phyloP scores from a whole-genome alignment of 2,888 invertebrate genomes.

The Ramazzottius varieornatus region DNA sequence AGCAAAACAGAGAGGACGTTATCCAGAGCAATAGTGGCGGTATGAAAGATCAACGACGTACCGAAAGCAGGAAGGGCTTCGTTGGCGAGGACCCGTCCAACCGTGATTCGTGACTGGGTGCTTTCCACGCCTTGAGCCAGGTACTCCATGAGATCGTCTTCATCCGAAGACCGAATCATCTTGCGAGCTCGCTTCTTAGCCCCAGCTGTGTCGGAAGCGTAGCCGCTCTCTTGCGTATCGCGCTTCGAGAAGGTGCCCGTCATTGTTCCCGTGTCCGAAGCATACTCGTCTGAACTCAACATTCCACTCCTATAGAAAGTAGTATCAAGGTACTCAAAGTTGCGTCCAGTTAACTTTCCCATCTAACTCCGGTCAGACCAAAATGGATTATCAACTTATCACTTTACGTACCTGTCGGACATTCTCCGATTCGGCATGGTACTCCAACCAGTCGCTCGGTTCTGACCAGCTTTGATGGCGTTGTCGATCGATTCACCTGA shows the following conservation, averaged over 20 bases:
- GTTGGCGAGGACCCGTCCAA: background rate
- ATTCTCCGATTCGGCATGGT: constrained; percentile 13
- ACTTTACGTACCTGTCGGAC: background rate
- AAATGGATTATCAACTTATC: background rate
- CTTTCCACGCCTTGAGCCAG: background rate
- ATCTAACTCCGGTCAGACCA: too few species aligned
- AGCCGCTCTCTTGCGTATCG: background rate
- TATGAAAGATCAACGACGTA: too few species aligned
- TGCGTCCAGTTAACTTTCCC: too few species aligned
- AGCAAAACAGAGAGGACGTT: background rate
- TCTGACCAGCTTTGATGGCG: constrained; percentile 10
- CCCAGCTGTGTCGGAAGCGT: background rate
- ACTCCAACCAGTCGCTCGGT: constrained; percentile 19
- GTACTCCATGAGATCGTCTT: constrained; percentile 3
- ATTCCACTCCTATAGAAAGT: background rate
- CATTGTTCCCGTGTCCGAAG: background rate
- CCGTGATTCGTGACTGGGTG: background rate
- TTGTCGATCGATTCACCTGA: constrained; percentile 8
- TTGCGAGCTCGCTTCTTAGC: constrained; percentile 1
- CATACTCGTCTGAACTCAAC: background rate
- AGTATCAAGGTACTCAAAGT: too few species aligned
- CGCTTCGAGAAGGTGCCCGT: background rate
- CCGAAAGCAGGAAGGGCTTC: background rate
- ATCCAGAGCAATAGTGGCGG: too few species aligned
- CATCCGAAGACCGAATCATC: constrained; percentile 1